Conservation (phyloP, 2,888 invertebrate species). For the Drosophila buzzatii region DNA sequence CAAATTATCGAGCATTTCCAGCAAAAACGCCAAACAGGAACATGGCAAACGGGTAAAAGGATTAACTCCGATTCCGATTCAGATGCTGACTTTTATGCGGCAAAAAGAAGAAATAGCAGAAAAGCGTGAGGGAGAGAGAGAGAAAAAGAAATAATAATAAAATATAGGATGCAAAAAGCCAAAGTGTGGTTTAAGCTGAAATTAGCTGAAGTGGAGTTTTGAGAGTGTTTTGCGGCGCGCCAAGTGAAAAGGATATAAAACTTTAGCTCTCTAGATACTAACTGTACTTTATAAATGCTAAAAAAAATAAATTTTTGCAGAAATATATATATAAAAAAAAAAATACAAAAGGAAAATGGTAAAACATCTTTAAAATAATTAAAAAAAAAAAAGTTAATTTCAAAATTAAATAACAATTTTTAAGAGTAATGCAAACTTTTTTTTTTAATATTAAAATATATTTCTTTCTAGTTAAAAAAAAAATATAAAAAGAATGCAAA, state of each 20-base stretch:
- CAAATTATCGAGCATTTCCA: constrained; percentile 46
- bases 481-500: too few species aligned
- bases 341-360: too few species aligned
- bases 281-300: not conserved
- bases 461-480: too few species aligned
- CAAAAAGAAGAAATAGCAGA: constrained; percentile 2
- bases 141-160: not conserved
- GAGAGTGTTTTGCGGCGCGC: not conserved
- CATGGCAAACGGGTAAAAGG: constrained; percentile 39
- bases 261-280: not conserved
- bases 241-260: not conserved
- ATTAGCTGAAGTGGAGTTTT: constrained; percentile 10
- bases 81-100: constrained; percentile 22
- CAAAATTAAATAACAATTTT: too few species aligned
- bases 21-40: constrained; percentile 22
- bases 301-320: not conserved
- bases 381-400: too few species aligned
- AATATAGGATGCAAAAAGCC: constrained; percentile 19
- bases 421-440: too few species aligned
- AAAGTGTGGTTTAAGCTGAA: constrained; percentile 43
- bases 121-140: not conserved
- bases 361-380: too few species aligned
- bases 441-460: not conserved
- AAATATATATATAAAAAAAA: too few species aligned
- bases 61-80: constrained; percentile 42